Evolutionary conservation across 1,140 invertebrate species (phyloP), one percentile per base, ranked within the genome.

Genomic region (Drosophila elegans): DNA sequence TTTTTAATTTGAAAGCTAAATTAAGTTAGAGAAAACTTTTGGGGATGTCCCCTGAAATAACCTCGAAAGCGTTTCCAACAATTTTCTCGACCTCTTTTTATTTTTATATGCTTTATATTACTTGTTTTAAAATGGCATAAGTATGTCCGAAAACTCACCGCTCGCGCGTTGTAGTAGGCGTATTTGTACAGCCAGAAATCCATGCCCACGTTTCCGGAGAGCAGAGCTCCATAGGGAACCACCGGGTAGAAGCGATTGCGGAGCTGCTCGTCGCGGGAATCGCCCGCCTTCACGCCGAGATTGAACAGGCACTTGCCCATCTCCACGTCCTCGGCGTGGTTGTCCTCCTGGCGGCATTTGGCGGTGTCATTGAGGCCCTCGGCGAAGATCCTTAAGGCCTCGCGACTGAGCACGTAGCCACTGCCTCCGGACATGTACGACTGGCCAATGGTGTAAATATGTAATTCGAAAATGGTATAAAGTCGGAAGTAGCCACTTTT

Each of bases 401-500:
- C 95, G 42, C 94, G 94, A 83, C 98, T 98, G 39, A 99, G 93
- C 38, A 99, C 97, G 93, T 99, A 99, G 10, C 97, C 97, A 62
- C 96, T 96, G 4, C 97, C 97, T 80, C 97, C 97, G 83, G 97
- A 98, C 97, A 98, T 98, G 91, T 98, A 99, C 0, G 97, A 97
- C 93, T 97, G 13, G 0, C 0, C 5, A 44, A 3, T 10, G 3
- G 16, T 21, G 16, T 1, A 21, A 21, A 21, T 21, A 21, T 21
- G 16, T 21, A 21, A 1, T 21, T 21, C 16, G 16, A 21, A 21
- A 1, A 21, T 21, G 16, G 16, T 21, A 21, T 21, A 1, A 21
- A 21, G 1, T 21, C 16, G 16, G 16, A 21, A 21, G 16, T 21
- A 21, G 16, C 16, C 16, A 21, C 16, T 21, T 21, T 21, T 46